These are phyloP conservation scores for Pelvicachromis taeniatus DNA, from an alignment of 2,113 vertebrate species.

Conservation along the genomic window DNA sequence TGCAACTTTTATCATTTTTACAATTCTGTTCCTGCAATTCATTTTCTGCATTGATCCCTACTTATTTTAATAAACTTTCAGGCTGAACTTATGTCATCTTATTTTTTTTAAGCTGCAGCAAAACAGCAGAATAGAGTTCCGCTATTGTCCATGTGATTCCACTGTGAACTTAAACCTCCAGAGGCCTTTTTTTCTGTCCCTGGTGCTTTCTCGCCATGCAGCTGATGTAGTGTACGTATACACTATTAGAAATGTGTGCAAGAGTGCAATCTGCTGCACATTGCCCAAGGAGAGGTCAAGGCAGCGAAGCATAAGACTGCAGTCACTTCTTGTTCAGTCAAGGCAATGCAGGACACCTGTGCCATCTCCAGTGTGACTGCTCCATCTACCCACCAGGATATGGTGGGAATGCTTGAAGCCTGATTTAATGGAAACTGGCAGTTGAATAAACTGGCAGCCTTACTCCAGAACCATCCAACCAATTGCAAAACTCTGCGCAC, in stretches of 20 bases:
- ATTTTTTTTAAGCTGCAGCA: background rate
- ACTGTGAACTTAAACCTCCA: background rate
- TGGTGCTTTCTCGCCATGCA: background rate
- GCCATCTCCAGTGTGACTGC: constrained; percentile 13
- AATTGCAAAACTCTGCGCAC: background rate
- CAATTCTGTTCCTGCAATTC: background rate
- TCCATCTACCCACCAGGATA: background rate
- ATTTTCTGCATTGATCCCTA: background rate
- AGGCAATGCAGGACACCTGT: constrained; percentile 39
- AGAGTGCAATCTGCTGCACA: constrained; percentile 42
- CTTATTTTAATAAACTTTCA: background rate
- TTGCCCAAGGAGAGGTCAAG: constrained; percentile 34
- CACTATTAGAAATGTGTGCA: background rate
- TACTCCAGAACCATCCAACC: constrained; percentile 16
- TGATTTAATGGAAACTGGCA: constrained; percentile 38
- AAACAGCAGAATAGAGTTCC: background rate
- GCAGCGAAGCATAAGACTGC: constrained; percentile 49
- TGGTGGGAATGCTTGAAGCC: background rate
- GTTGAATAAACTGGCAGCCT: constrained; percentile 18
- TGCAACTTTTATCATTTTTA: background rate
- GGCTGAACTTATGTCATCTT: background rate
- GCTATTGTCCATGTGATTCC: background rate
- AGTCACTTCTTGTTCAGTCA: constrained; percentile 58
- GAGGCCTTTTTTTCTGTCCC: background rate
- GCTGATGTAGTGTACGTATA: background rate